phyloP scores from a whole-genome alignment of 30 jellyfish, hydroid and myxozoan genomes.

The Hydractinia symbiolongicarpus region DNA sequence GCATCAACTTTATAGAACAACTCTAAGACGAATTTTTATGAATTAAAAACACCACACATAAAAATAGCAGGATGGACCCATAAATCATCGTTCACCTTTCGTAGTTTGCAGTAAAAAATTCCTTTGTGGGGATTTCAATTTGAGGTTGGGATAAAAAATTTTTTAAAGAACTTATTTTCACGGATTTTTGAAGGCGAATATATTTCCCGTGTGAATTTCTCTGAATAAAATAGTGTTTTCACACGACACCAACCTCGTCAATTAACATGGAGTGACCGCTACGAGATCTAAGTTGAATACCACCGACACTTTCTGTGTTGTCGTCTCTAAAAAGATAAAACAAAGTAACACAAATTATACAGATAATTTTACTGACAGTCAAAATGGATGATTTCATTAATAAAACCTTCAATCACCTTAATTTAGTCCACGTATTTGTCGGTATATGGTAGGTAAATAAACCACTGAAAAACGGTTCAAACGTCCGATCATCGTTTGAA shows the following conservation, averaged over 20 bases:
- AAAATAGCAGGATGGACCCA: too few relatives aligned
- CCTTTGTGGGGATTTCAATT: too few relatives aligned
- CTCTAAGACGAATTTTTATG: too few relatives aligned
- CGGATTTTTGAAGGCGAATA: too few relatives aligned
- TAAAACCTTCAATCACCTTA: constrained; percentile 32
- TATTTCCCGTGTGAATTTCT: neutral
- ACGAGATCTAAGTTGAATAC: constrained; percentile 54
- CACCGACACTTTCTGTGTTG: neutral
- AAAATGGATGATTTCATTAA: too few relatives aligned
- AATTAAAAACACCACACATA: too few relatives aligned
- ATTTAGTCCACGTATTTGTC: constrained; percentile 54
- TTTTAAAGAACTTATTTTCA: too few relatives aligned
- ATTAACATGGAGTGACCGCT: constrained; percentile 90
- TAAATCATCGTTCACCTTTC: too few relatives aligned
- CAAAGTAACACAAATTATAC: neutral
- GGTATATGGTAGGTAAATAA: constrained; percentile 54
- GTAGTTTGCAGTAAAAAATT: too few relatives aligned
- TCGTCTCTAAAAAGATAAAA: constrained; percentile 42
- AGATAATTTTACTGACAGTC: too few relatives aligned
- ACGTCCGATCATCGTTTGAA: constrained; percentile 51
- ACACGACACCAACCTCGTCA: constrained; percentile 50
- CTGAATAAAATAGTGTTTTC: neutral
- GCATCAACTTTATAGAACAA: too few relatives aligned
- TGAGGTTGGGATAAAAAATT: too few relatives aligned
- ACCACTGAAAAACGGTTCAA: constrained; percentile 76